A percentile compares a stretch with the other conserved stretches of the same genome.
Conservation (phyloP, 2,888 invertebrate genomes). For the Perizoma affinitatum region DNA sequence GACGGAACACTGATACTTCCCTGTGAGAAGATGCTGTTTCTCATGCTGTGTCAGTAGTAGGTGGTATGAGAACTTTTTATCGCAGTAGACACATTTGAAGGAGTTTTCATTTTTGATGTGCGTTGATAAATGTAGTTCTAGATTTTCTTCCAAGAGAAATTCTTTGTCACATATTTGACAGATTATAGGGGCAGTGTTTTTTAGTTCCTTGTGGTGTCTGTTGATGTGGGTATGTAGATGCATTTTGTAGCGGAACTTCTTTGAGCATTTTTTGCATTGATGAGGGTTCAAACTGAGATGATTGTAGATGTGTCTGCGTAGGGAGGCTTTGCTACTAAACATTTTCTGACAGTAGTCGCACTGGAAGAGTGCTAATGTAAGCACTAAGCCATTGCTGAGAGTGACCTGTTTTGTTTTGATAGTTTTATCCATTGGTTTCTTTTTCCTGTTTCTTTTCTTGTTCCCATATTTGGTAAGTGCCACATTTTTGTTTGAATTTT, state of each 20-base stretch:
- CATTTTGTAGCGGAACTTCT: slow-evolving; percentile 86
- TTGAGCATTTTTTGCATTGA: slow-evolving; percentile 85
- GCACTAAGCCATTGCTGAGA: slow-evolving; percentile 51
- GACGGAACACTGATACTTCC: slow-evolving; percentile 88
- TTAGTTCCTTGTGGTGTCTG: slow-evolving; percentile 75
- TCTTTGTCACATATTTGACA: slow-evolving; percentile 90
- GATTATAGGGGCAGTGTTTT: slow-evolving; percentile 68
- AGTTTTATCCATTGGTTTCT: slow-evolving; percentile 29
- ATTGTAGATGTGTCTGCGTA: slow-evolving; percentile 87
- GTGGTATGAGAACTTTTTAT: slow-evolving; percentile 61
- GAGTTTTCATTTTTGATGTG: slow-evolving; percentile 82
- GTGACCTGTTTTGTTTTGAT: slow-evolving; percentile 43
- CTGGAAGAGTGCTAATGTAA: slow-evolving; percentile 51
- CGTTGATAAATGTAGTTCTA: slow-evolving; percentile 88
- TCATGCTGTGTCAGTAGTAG: slow-evolving; percentile 85
- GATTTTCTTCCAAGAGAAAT: slow-evolving; percentile 90
- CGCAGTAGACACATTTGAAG: slow-evolving; percentile 88
- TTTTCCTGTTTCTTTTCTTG: slow-evolving; percentile 27
- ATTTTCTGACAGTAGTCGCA: slow-evolving; percentile 87
- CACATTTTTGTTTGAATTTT: slow-evolving; percentile 27
- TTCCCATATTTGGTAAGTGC: slow-evolving; percentile 29
- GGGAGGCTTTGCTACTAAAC: slow-evolving; percentile 86
- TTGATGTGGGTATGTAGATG: slow-evolving; percentile 87
- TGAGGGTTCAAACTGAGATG: slow-evolving; percentile 87
- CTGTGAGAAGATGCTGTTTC: slow-evolving; percentile 88